phyloP scores from a whole-genome alignment of 2,888 invertebrate genomes.

The Drosophila colorata region DNA sequence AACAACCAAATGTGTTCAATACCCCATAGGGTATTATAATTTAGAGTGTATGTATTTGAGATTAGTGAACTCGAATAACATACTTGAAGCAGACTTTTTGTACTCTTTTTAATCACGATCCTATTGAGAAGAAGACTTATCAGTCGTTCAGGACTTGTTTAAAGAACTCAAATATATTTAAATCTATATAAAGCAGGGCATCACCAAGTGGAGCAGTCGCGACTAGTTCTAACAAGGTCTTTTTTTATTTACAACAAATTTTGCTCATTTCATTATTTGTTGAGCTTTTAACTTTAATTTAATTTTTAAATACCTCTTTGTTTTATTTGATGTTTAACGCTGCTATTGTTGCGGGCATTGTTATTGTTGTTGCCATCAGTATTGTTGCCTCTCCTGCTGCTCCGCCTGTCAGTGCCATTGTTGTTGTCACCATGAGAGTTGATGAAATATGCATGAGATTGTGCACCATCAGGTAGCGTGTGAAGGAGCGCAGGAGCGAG shows the following conservation, averaged over 20 bases:
- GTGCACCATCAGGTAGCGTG: constrained; percentile 36
- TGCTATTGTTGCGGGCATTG: constrained; percentile 48
- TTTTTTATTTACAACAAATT: constrained; percentile 36
- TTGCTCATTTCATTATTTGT: constrained; percentile 71
- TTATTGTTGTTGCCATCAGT: constrained; percentile 10
- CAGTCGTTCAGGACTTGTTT: no score
- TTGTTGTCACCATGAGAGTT: constrained; percentile 51
- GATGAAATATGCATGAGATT: constrained; percentile 73
- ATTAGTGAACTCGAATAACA: no score
- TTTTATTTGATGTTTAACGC: constrained; percentile 64
- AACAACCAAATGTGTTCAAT: no score
- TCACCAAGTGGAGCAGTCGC: not conserved
- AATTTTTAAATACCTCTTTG: constrained; percentile 75
- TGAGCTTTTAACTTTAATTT: constrained; percentile 78
- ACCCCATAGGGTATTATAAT: not conserved
- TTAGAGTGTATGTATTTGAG: no score
- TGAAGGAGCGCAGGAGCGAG: not conserved
- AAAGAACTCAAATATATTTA: no score
- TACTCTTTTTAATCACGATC: no score
- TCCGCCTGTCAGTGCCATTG: constrained; percentile 13
- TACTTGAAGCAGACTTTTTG: no score
- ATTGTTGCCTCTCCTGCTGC: constrained; percentile 21
- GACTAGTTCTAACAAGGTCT: not conserved
- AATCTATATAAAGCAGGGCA: constrained; percentile 3
- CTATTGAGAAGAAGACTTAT: no score